These are phyloP conservation scores for Acrossocheilus fasciatus DNA, from an alignment of 2,797 vertebrate genomes.

Conservation along the genomic window DNA sequence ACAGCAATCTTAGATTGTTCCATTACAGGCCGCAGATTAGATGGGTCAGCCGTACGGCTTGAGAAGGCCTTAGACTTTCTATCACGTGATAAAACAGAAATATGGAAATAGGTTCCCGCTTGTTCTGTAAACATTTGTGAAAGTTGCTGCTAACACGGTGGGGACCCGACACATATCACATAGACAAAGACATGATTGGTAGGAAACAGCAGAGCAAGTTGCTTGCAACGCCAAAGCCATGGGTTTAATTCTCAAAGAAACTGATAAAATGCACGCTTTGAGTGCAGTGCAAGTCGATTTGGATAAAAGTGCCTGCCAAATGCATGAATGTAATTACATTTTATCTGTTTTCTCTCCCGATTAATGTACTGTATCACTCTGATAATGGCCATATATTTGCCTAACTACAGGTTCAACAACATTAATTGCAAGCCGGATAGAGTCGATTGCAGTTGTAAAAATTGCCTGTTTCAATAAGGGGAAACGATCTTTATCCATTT, in stretches of 20 bases:
- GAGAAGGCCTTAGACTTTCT: too few species aligned
- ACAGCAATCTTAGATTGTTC: too few species aligned
- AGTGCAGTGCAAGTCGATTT: not conserved
- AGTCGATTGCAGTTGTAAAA: constrained; percentile 52
- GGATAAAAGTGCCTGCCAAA: constrained; percentile 19
- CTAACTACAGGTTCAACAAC: constrained; percentile 37
- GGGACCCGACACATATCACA: too few species aligned
- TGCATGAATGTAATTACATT: constrained; percentile 26
- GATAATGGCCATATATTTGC: constrained; percentile 29
- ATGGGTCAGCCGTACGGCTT: too few species aligned
- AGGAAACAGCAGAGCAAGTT: not conserved
- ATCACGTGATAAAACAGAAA: too few species aligned
- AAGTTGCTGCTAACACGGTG: too few species aligned
- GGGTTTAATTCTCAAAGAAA: not conserved
- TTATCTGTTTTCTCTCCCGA: constrained; percentile 15
- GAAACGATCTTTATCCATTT: constrained; percentile 20
- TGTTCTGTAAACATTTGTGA: too few species aligned
- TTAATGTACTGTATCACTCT: constrained; percentile 19
- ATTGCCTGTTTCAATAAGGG: constrained; percentile 41
- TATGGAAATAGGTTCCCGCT: too few species aligned
- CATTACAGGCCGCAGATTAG: too few species aligned
- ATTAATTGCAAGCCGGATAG: constrained; percentile 51
- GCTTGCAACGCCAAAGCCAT: not conserved
- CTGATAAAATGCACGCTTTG: not conserved
- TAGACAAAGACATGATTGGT: not conserved